Conservation (phyloP, 2,797 vertebrate genomes). For the Spea hammondii region DNA sequence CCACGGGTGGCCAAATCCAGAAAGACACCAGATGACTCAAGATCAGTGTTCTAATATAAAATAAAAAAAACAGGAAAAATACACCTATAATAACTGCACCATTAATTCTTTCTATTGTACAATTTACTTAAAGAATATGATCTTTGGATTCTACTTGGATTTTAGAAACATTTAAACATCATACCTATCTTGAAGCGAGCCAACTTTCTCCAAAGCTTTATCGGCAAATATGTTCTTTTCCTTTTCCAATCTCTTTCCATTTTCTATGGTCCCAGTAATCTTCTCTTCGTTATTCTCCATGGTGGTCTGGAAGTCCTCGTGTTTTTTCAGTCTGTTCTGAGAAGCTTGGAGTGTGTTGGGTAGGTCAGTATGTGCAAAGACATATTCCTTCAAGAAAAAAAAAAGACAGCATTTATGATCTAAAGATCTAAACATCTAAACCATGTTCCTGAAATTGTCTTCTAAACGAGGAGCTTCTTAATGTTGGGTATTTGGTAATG, state of each 20-base stretch:
- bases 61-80: too few species aligned
- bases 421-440: too few species aligned
- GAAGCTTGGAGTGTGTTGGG: conserved; percentile 84
- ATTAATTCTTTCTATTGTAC: too few species aligned
- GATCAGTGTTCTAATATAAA: too few species aligned
- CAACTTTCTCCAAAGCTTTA: conserved; percentile 84
- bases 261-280: conserved; percentile 71
- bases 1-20: too few species aligned
- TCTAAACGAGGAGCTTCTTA: too few species aligned
- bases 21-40: too few species aligned
- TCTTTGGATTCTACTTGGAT: too few species aligned
- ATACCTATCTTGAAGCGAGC: conserved; percentile 81
- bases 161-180: neutral
- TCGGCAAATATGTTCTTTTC: conserved; percentile 80
- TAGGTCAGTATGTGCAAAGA: conserved; percentile 80
- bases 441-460: too few species aligned
- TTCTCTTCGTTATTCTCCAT: conserved; percentile 90
- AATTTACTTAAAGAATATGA: too few species aligned
- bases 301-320: conserved; percentile 82
- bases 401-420: conserved; percentile 5
- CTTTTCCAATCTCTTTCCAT: conserved; percentile 78
- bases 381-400: conserved; percentile 81
- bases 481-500: too few species aligned
- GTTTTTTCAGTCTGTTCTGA: conserved; percentile 81
- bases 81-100: too few species aligned